phyloP scores from a whole-genome alignment of 2,797 vertebrate genomes.

The Podarcis siculus region DNA sequence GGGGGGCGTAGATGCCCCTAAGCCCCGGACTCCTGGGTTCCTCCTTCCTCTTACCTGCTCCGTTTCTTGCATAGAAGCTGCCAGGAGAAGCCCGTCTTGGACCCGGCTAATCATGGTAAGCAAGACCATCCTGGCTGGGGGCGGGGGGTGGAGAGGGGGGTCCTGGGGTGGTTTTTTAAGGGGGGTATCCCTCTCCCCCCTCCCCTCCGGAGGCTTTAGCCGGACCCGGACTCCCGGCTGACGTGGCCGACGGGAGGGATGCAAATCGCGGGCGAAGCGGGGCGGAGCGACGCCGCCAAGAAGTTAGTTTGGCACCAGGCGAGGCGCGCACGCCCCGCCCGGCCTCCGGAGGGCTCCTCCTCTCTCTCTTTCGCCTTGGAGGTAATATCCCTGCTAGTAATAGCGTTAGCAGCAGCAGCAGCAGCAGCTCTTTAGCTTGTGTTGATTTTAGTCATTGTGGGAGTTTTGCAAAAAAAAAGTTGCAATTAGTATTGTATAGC shows the following conservation, averaged over 20 bases:
- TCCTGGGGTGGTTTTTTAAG: background rate
- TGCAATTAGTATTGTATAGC: too few relatives aligned
- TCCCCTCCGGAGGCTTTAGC: background rate
- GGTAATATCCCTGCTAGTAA: background rate
- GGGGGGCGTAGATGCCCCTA: too few relatives aligned
- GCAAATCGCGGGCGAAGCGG: background rate
- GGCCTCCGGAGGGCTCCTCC: background rate
- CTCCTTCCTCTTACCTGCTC: constrained; percentile 36
- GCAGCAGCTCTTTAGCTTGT: too few relatives aligned
- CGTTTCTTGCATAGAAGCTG: constrained; percentile 55
- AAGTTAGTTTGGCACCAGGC: background rate
- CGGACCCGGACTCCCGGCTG: background rate
- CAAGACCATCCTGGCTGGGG: constrained; percentile 24
- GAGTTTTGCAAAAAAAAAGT: too few relatives aligned
- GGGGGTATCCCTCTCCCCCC: background rate
- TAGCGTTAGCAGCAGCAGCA: background rate
- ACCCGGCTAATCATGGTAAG: constrained; percentile 55
- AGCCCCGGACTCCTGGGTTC: background rate
- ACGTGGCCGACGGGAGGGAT: constrained; percentile 16
- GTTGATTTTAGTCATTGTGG: too few relatives aligned
- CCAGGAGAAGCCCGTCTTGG: constrained; percentile 49
- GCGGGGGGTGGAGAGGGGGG: background rate
- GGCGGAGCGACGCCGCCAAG: background rate
- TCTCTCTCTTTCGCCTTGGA: background rate
- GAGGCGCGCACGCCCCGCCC: too few relatives aligned